phyloP scores from a whole-genome alignment of 2,888 invertebrate species.

The Chalcis sispes region DNA sequence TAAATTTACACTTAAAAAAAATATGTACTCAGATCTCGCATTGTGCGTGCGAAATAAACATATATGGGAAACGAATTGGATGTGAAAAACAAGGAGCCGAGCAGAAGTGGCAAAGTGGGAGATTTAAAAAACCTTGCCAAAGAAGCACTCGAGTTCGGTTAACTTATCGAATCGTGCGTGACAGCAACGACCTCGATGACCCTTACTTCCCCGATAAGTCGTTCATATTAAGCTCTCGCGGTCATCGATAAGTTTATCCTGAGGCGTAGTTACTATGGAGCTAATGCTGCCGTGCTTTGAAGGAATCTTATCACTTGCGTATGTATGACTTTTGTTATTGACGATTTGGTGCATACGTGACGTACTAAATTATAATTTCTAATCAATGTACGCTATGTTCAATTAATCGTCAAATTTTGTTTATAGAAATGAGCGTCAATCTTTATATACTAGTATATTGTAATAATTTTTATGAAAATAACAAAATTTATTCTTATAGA shows the following conservation, averaged over 20 bases:
- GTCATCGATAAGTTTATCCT: conserved; percentile 59
- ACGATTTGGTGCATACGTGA: no score
- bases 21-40: neutral
- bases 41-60: conserved; percentile 24
- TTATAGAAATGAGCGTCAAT: conserved; percentile 4
- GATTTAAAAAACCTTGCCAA: neutral
- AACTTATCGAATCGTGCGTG: conserved; percentile 57
- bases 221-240: conserved; percentile 48
- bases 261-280: no score
- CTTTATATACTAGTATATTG: no score
- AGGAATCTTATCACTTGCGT: neutral
- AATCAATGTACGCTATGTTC: neutral
- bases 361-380: no score
- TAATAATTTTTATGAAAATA: no score
- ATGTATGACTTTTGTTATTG: conserved; percentile 18
- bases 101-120: neutral
- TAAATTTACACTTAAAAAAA: neutral
- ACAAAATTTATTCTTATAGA: no score
- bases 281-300: neutral
- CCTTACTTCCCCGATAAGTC: conserved; percentile 61
- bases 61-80: conserved; percentile 17
- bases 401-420: neutral
- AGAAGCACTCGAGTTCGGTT: conserved; percentile 27
- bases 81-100: neutral
- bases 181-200: conserved; percentile 63